phyloP scores from a whole-genome alignment of 2,113 vertebrate species.

The Oxyura jamaicensis region DNA sequence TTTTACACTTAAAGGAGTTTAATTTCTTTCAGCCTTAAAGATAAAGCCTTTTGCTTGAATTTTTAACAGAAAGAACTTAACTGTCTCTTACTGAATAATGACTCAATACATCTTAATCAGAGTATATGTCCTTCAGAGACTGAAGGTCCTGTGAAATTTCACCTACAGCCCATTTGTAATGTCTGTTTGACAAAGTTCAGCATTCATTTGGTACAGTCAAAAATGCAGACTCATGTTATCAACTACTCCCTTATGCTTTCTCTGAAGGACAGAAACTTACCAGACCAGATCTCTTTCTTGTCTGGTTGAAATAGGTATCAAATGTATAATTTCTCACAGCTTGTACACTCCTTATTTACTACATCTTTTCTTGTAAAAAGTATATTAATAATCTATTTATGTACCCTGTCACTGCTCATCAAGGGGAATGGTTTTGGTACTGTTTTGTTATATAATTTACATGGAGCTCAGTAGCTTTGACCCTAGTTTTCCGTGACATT shows the following conservation, averaged over 20 bases:
- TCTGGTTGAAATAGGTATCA: neutral
- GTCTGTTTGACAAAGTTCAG: constrained; percentile 6
- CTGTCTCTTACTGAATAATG: constrained; percentile 24
- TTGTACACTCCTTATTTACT: neutral
- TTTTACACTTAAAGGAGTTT: neutral
- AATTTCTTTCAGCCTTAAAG: neutral
- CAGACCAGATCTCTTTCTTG: neutral
- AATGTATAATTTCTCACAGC: neutral
- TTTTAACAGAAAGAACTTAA: constrained; percentile 31
- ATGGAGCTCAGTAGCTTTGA: neutral
- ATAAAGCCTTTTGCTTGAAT: neutral
- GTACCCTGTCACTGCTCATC: neutral
- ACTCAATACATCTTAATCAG: constrained; percentile 46
- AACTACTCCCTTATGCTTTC: neutral
- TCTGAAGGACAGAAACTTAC: neutral
- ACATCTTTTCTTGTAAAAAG: neutral
- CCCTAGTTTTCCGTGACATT: neutral
- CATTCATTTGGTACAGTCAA: neutral
- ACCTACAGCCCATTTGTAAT: neutral
- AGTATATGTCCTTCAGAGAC: neutral
- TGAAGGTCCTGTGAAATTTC: constrained; percentile 13
- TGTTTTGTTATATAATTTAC: neutral
- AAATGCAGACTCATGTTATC: neutral
- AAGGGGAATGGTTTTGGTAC: neutral
- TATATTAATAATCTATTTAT: neutral